These are phyloP conservation scores for Polia nebulosa DNA, from an alignment of 2,888 invertebrate genomes.

Conservation along the genomic window DNA sequence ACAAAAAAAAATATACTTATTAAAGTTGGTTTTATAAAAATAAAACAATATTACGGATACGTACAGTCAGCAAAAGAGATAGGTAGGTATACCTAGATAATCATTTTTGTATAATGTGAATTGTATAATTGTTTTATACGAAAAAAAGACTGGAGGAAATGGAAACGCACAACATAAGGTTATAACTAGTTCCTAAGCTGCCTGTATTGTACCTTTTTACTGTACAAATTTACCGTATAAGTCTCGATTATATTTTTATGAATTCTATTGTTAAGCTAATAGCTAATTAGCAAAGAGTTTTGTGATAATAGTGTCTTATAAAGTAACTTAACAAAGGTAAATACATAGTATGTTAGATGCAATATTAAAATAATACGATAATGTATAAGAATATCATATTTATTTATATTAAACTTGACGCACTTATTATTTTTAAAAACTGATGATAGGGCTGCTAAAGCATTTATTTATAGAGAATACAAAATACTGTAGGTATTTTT, in stretches of 20 bases:
- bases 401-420: slow-evolving; percentile 13
- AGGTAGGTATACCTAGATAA: too few relatives aligned
- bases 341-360: background rate
- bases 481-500: slow-evolving; percentile 28
- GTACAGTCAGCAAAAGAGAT: background rate
- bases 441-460: slow-evolving; percentile 16
- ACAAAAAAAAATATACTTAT: background rate
- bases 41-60: background rate
- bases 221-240: background rate
- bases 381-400: slow-evolving; percentile 5
- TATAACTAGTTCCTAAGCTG: background rate
- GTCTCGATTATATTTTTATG: background rate
- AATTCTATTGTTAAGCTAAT: background rate
- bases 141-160: background rate
- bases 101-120: too few relatives aligned
- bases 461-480: slow-evolving; percentile 38
- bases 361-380: slow-evolving; percentile 1
- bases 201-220: background rate
- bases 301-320: slow-evolving; percentile 52
- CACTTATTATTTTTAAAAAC: slow-evolving; percentile 5
- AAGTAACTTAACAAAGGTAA: slow-evolving; percentile 12
- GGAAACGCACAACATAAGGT: background rate
- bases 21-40: background rate
- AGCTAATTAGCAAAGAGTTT: slow-evolving; percentile 7
- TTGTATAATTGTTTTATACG: background rate